Evolutionary conservation across 1,140 invertebrate species (phyloP).

Genomic region (Drosophila orena): DNA sequence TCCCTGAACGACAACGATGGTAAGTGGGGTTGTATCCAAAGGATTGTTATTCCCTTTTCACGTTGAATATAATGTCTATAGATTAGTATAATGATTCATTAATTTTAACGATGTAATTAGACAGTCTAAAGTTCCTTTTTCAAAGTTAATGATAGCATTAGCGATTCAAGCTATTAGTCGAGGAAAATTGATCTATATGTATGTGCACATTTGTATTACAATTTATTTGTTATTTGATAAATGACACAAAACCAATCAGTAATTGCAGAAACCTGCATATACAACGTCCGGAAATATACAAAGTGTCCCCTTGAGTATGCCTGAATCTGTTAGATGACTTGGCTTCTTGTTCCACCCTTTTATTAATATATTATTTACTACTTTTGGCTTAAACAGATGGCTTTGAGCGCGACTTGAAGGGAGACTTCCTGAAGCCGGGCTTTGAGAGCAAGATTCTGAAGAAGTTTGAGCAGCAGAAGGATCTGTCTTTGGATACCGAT

Average conservation of each 20-base stretch:
- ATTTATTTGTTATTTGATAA: neutral
- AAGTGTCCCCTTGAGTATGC: no score
- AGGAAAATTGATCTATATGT: neutral
- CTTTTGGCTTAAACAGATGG: slow-evolving; percentile 18
- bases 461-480: slow-evolving; percentile 68
- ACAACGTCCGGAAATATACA: neutral
- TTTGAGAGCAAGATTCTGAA: slow-evolving; percentile 77
- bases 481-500: slow-evolving; percentile 70
- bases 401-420: slow-evolving; percentile 71
- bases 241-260: neutral
- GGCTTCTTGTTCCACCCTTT: no score
- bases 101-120: no score
- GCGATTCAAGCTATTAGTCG: no score
- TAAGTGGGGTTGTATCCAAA: slow-evolving; percentile 4
- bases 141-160: no score
- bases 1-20: slow-evolving; percentile 78
- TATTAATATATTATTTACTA: neutral
- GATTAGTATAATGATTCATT: no score
- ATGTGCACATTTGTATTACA: no score
- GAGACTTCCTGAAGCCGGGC: slow-evolving; percentile 80
- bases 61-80: no score
- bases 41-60: neutral
- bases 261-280: neutral
- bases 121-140: neutral
- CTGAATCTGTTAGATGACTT: no score